Conservation (phyloP, 1,140 invertebrate genomes). For the Scylla paramamosain region DNA sequence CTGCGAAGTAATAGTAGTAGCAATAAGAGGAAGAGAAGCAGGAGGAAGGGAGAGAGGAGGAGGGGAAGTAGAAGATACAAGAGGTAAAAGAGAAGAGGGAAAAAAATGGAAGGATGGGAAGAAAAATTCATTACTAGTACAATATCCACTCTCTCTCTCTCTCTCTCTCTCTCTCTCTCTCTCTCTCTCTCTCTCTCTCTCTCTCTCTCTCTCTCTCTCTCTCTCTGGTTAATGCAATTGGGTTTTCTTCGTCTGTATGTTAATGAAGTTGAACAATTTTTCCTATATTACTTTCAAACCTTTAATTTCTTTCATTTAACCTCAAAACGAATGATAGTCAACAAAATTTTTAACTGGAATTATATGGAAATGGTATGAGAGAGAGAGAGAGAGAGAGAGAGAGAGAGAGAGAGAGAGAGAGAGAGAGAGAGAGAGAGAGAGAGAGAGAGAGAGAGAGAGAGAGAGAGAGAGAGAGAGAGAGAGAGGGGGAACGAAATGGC, state of each 20-base stretch:
- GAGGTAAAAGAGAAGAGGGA: too few species aligned
- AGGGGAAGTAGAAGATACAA: too few species aligned
- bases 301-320: too few species aligned
- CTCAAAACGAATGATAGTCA: too few species aligned
- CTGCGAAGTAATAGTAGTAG: too few species aligned
- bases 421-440: neutral
- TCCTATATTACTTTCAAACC: neutral
- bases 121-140: too few species aligned
- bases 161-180: neutral
- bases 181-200: neutral
- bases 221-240: neutral
- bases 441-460: too few species aligned
- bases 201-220: neutral
- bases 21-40: too few species aligned
- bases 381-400: neutral
- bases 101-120: too few species aligned
- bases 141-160: neutral
- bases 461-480: too few species aligned
- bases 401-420: conserved; percentile 1
- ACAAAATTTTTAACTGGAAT: neutral
- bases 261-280: neutral
- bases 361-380: neutral
- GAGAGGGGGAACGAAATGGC: too few species aligned
- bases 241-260: neutral
- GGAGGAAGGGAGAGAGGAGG: too few species aligned